Percentiles rank a stretch among this genome's conserved stretches.
Evolutionary conservation across 2,113 vertebrate genomes (phyloP).

Genomic region (human): DNA sequence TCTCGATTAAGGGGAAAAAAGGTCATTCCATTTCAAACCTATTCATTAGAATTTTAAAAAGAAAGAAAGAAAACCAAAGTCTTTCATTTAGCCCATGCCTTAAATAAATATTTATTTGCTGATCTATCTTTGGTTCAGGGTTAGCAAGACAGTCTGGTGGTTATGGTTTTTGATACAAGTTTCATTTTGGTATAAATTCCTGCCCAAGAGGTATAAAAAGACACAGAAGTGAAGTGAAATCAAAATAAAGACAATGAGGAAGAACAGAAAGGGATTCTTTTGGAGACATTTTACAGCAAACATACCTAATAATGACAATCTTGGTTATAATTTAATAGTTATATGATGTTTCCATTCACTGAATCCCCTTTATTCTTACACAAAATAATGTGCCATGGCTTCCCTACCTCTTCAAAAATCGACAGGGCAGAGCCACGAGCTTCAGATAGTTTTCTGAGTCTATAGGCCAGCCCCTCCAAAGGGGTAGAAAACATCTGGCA

Average conservation of each 20-base stretch:
- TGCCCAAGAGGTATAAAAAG: not conserved
- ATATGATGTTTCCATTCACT: not conserved
- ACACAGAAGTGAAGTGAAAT: conserved; percentile 25
- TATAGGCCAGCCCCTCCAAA: conserved; percentile 26
- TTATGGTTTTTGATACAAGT: not conserved
- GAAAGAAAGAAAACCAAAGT: not conserved
- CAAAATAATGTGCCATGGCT: not conserved
- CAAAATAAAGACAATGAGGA: not conserved
- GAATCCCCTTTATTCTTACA: not conserved
- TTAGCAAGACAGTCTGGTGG: not conserved
- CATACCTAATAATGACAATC: not conserved
- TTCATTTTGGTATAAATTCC: conserved; percentile 15
- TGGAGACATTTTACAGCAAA: not conserved
- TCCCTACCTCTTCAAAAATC: not conserved
- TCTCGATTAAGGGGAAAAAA: not conserved
- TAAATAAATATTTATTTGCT: not conserved
- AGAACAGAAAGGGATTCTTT: not conserved
- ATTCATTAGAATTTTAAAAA: conserved; percentile 1
- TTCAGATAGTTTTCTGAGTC: conserved; percentile 39
- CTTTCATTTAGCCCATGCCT: not conserved
- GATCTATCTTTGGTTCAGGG: not conserved
- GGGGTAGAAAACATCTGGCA: conserved; percentile 17
- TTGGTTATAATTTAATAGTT: not conserved
- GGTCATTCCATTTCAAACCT: not conserved
- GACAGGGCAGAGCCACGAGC: not conserved